Conservation (phyloP, 2,888 invertebrate genomes). For the Leuctra nigra region DNA sequence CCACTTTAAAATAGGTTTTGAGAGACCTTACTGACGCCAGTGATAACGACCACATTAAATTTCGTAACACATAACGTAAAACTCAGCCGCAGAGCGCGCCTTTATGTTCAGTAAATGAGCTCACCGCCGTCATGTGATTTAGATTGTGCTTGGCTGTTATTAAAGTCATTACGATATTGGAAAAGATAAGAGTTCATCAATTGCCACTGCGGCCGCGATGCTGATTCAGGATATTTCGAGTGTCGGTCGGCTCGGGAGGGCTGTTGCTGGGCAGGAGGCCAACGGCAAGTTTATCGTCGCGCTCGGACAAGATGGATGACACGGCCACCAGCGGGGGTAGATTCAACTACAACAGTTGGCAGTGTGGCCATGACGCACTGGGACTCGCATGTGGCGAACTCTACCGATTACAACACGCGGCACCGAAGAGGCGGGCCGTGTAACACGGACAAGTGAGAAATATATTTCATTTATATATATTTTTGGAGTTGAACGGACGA, state of each 20-base stretch:
- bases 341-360: slow-evolving; percentile 6
- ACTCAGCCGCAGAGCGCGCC: too few species aligned
- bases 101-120: not conserved
- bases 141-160: slow-evolving; percentile 6
- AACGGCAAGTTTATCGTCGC: slow-evolving; percentile 1
- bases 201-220: not conserved
- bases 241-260: not conserved
- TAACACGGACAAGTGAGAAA: too few species aligned
- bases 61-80: too few species aligned
- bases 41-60: too few species aligned
- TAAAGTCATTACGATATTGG: slow-evolving; percentile 19
- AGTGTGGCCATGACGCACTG: not conserved
- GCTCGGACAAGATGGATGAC: not conserved
- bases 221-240: slow-evolving; percentile 11
- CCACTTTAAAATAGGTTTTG: not conserved
- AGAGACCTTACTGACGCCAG: not conserved
- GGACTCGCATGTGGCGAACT: too few species aligned
- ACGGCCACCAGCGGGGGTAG: not conserved
- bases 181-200: slow-evolving; percentile 17
- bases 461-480: too few species aligned
- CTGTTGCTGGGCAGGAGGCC: not conserved
- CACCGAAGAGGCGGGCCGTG: too few species aligned
- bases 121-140: not conserved
- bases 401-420: too few species aligned
- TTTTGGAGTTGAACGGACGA: too few species aligned